phyloP scores from a whole-genome alignment of 2,888 invertebrate genomes.

The Dendrolimus pini region DNA sequence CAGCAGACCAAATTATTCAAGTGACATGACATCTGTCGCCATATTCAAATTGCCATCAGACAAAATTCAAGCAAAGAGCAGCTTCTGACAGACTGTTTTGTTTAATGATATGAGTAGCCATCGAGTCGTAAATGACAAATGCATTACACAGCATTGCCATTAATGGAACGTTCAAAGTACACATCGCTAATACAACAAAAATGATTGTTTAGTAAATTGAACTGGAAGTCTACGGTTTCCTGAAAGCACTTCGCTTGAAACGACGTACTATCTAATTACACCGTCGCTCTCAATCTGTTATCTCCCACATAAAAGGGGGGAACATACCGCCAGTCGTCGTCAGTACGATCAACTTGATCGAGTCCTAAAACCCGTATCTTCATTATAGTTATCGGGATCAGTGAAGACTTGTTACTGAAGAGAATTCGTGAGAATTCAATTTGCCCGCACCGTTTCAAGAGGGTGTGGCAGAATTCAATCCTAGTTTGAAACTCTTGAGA shows the following conservation, averaged over 20 bases:
- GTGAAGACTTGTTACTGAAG: slow-evolving; percentile 38
- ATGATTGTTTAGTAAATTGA: slow-evolving; percentile 24
- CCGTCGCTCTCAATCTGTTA: slow-evolving; percentile 12
- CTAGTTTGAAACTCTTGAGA: slow-evolving; percentile 19
- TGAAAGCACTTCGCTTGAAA: slow-evolving; percentile 15
- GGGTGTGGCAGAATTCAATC: slow-evolving; percentile 44
- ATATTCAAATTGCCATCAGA: slow-evolving; percentile 30
- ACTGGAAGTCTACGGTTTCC: slow-evolving; percentile 12
- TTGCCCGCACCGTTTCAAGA: slow-evolving; percentile 42
- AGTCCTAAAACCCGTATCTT: slow-evolving; percentile 15
- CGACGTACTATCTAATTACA: slow-evolving; percentile 13
- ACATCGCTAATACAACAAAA: slow-evolving; percentile 3
- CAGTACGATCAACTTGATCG: not conserved
- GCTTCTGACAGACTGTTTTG: slow-evolving; percentile 28
- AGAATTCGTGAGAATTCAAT: slow-evolving; percentile 55
- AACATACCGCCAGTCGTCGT: not conserved
- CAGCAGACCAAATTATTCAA: slow-evolving; percentile 6
- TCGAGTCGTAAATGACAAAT: slow-evolving; percentile 37
- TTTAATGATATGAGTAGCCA: slow-evolving; percentile 37
- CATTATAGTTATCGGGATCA: slow-evolving; percentile 18
- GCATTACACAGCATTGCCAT: slow-evolving; percentile 25
- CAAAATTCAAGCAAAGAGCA: slow-evolving; percentile 20
- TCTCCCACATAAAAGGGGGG: slow-evolving; percentile 1
- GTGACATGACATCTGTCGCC: slow-evolving; percentile 18
- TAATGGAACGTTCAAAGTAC: slow-evolving; percentile 22